phyloP scores from a whole-genome alignment of 2,797 vertebrate species.

The Etheostoma perlongum region DNA sequence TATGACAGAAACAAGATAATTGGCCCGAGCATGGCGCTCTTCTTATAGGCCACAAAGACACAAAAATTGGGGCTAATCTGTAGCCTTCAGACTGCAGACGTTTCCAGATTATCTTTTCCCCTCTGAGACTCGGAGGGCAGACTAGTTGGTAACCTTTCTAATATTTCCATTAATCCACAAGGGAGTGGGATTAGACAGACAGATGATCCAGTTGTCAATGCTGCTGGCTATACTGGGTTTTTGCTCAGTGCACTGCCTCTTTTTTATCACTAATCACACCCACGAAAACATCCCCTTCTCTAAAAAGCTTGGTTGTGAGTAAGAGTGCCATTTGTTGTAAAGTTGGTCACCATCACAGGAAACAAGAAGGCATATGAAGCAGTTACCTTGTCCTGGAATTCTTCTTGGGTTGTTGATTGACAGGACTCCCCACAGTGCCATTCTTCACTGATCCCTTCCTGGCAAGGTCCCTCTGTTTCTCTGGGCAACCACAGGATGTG shows the following conservation, averaged over 20 bases:
- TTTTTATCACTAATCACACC: constrained; percentile 39
- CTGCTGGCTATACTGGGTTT: constrained; percentile 42
- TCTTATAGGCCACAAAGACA: constrained; percentile 14
- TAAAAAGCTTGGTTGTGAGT: constrained; percentile 24
- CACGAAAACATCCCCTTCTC: constrained; percentile 19
- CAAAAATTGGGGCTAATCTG: constrained; percentile 65
- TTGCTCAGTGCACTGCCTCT: constrained; percentile 35
- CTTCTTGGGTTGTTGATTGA: constrained; percentile 99
- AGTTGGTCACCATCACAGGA: constrained; percentile 14
- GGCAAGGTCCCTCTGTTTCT: constrained; percentile 97
- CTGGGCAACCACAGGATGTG: constrained; percentile 83
- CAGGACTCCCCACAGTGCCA: constrained; percentile 94
- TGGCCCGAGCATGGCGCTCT: constrained; percentile 4
- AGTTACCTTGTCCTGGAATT: constrained; percentile 96
- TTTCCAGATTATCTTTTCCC: constrained; percentile 60
- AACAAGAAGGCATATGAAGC: constrained; percentile 25
- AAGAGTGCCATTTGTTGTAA: constrained; percentile 33
- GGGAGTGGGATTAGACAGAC: constrained; percentile 74
- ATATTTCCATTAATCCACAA: constrained; percentile 72
- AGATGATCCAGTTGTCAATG: constrained; percentile 67
- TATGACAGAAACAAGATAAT: background rate
- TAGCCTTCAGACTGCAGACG: constrained; percentile 32
- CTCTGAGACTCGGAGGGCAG: constrained; percentile 51
- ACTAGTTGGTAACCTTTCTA: constrained; percentile 64
- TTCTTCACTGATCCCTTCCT: constrained; percentile 97